Evolutionary conservation across 2,797 vertebrate genomes (phyloP), one percentile per base, ranked within the genome.

Genomic region (Psittacula derbiana): DNA sequence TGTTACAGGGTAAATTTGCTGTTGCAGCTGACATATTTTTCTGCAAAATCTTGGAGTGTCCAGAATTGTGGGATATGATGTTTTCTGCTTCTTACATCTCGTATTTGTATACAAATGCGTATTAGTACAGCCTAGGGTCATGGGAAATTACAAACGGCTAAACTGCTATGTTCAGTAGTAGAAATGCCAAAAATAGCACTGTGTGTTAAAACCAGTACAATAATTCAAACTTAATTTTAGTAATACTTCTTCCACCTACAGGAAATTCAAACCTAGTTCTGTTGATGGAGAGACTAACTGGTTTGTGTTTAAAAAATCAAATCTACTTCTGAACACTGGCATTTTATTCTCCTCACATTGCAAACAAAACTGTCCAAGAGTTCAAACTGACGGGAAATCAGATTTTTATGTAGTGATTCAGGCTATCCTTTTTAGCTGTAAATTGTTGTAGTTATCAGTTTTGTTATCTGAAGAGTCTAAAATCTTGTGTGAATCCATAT

Each of bases 181-280:
- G 33, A 87, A 86, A 86, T 89, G 85, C 61, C 19, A 49, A 61
- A 93, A 91, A 67, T 91, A 91, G 49, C 76, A n/a, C 61, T 66
- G 8, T 1, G 0, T 24, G 27, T 85, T 93, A 74, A 78, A 94
- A 49, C 27, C n/a, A 30, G 69, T 87, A 10, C 44, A 73, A 41
- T 72, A 84, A 79, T 91, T 91, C 23, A 11, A 44, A 85, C 24
- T 84, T 94, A 64, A 83, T 92, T 89, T 92, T 62, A 83, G 65
- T 83, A 62, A n/a, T 40, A 38, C 21, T 80, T 80, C 41, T 93
- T 88, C 61, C 49, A 72, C 87, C 52, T 91, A 65, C 58, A 75
- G 61, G 69, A 94, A 60, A 71, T 62, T 53, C 79, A 69, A 15
- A 91, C 67, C 88, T 28, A 80, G 41, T 80, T 89, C 52, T 61